Evolutionary conservation across 2,888 invertebrate species (phyloP).

Genomic region (Ectropis crepuscularia): DNA sequence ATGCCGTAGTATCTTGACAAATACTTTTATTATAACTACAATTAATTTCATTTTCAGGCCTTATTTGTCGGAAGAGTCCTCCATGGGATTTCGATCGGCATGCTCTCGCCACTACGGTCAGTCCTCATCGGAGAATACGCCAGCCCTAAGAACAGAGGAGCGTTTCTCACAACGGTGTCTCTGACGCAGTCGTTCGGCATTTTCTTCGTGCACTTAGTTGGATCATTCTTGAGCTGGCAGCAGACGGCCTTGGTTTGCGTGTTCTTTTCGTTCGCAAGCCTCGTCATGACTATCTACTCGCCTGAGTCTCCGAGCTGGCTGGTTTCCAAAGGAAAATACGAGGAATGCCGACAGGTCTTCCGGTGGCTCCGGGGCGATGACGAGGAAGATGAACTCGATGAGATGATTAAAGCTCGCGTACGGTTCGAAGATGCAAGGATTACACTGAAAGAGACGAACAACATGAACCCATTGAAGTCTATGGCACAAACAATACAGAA

Average conservation of each 20-base stretch:
- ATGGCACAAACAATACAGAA: conserved; percentile 54
- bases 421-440: conserved; percentile 52
- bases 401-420: conserved; percentile 60
- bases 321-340: conserved; percentile 74
- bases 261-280: conserved; percentile 70
- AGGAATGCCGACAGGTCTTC: conserved; percentile 81
- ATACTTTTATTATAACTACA: background rate
- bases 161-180: conserved; percentile 83
- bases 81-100: conserved; percentile 77
- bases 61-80: conserved; percentile 60
- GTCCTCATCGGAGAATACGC: conserved; percentile 82
- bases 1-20: background rate
- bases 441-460: conserved; percentile 39
- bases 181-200: conserved; percentile 85
- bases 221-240: conserved; percentile 83
- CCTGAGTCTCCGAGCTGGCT: conserved; percentile 88
- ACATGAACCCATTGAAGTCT: conserved; percentile 40
- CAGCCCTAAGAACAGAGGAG: conserved; percentile 84
- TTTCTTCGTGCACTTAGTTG: conserved; percentile 84
- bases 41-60: conserved; percentile 47
- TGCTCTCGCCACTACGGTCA: conserved; percentile 74
- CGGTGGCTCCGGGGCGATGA: conserved; percentile 82
- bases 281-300: conserved; percentile 64
- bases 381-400: conserved; percentile 65
- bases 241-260: conserved; percentile 77